Evolutionary conservation across 2,797 vertebrate species (phyloP).

Genomic region (Glossophaga mutica): DNA sequence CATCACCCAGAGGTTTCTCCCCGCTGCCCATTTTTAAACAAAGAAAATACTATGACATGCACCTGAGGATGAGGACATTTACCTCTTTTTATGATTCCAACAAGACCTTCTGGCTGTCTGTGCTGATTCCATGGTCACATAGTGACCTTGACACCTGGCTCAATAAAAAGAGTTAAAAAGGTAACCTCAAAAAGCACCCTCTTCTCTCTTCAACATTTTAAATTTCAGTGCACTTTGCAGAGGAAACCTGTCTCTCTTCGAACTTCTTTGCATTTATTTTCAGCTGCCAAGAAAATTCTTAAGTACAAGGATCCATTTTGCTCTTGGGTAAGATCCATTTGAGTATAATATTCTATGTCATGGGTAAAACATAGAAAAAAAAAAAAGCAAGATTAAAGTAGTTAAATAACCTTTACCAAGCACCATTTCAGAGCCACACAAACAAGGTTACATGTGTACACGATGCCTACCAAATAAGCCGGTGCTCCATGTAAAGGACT

Average conservation of each 20-base stretch:
- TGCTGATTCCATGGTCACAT: not conserved
- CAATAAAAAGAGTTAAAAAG: conserved; percentile 19
- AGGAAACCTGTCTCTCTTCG: not conserved
- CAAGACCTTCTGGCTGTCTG: not conserved
- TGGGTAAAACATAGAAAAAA: not conserved
- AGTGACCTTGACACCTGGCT: not conserved
- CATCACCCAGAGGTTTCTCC: not conserved
- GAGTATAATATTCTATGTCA: not conserved
- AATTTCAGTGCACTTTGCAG: not conserved
- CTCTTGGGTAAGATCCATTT: not conserved
- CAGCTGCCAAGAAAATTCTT: conserved; percentile 5
- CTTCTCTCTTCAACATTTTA: not conserved
- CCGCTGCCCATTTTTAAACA: not conserved
- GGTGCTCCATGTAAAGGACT: not conserved
- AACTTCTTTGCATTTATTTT: conserved; percentile 11
- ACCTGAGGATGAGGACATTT: not conserved
- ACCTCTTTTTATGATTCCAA: conserved; percentile 18
- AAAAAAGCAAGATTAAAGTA: not conserved
- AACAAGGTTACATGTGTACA: not conserved
- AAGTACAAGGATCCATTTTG: not conserved
- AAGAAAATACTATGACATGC: not conserved
- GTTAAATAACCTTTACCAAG: not conserved
- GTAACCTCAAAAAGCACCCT: not conserved
- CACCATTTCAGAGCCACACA: not conserved
- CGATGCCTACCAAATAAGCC: not conserved